These are phyloP conservation scores for Edolisoma coerulescens DNA, from an alignment of 2,113 vertebrate species.

Conservation along the genomic window DNA sequence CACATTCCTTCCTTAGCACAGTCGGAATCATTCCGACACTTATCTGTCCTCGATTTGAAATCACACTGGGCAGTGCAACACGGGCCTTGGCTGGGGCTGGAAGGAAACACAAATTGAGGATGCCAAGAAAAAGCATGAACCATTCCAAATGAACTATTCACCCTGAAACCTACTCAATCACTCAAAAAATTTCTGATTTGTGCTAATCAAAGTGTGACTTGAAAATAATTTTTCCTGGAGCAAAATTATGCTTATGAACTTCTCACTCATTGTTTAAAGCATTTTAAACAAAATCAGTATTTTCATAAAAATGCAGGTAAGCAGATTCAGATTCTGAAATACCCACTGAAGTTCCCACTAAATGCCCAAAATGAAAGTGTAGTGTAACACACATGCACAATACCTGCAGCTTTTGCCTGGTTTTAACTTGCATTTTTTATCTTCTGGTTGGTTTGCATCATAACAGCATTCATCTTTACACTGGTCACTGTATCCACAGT, in stretches of 20 bases:
- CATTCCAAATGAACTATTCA: neutral
- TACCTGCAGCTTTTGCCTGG: conserved; percentile 87
- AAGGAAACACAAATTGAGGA: neutral
- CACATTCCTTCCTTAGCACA: conserved; percentile 85
- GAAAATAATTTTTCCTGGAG: neutral
- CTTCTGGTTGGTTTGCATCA: conserved; percentile 81
- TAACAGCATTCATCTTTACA: conserved; percentile 90
- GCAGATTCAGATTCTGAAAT: neutral
- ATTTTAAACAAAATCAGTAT: neutral
- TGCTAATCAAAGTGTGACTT: neutral
- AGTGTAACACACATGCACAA: neutral
- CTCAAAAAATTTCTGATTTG: neutral
- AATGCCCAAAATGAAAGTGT: neutral
- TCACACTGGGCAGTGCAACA: conserved; percentile 83
- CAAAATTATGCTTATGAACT: neutral
- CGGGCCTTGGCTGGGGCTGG: conserved; percentile 92
- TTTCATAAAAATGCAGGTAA: neutral
- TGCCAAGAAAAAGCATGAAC: neutral
- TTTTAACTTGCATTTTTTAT: conserved; percentile 84
- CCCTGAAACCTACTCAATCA: neutral
- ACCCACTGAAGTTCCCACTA: neutral
- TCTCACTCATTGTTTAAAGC: neutral
- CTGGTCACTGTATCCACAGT: conserved; percentile 95
- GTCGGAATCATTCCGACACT: conserved; percentile 85
- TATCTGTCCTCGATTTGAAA: conserved; percentile 71